Conservation (phyloP, 1,140 invertebrate genomes). For the Mercenaria mercenaria region DNA sequence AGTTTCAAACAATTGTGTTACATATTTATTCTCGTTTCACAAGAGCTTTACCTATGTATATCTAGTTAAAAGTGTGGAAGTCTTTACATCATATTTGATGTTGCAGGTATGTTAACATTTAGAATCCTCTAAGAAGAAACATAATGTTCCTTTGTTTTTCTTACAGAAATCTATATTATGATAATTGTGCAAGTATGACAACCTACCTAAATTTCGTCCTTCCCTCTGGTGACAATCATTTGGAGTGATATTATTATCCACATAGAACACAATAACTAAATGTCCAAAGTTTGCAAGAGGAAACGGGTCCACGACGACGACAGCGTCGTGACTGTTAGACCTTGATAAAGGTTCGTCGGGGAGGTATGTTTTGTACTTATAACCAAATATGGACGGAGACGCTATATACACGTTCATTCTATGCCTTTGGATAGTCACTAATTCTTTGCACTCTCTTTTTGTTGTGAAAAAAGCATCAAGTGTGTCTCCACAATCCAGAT, state of each 20-base stretch:
- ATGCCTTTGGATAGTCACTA: slow-evolving; percentile 67
- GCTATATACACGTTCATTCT: slow-evolving; percentile 81
- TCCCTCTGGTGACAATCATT: slow-evolving; percentile 79
- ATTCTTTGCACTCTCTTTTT: slow-evolving; percentile 69
- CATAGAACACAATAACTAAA: slow-evolving; percentile 87
- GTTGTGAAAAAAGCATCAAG: slow-evolving; percentile 79
- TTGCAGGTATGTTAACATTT: too few relatives aligned
- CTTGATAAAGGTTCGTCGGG: slow-evolving; percentile 85
- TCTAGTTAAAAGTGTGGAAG: too few relatives aligned
- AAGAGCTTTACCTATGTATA: too few relatives aligned
- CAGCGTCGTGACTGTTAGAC: slow-evolving; percentile 84
- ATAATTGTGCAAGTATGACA: background rate
- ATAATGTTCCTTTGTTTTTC: too few relatives aligned
- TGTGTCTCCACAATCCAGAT: slow-evolving; percentile 73
- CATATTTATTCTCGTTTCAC: too few relatives aligned
- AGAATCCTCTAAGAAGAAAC: too few relatives aligned
- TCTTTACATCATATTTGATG: too few relatives aligned
- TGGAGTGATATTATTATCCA: slow-evolving; percentile 81
- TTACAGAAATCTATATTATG: too few relatives aligned
- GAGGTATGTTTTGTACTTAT: slow-evolving; percentile 82
- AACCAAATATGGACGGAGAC: slow-evolving; percentile 69
- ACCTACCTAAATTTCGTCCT: slow-evolving; percentile 77
- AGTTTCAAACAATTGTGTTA: too few relatives aligned
- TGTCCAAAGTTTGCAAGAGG: slow-evolving; percentile 87
- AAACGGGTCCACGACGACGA: slow-evolving; percentile 87